Base-by-base conservation (phyloP, 2,113 vertebrate genomes). In the Maccullochella peelii region DNA sequence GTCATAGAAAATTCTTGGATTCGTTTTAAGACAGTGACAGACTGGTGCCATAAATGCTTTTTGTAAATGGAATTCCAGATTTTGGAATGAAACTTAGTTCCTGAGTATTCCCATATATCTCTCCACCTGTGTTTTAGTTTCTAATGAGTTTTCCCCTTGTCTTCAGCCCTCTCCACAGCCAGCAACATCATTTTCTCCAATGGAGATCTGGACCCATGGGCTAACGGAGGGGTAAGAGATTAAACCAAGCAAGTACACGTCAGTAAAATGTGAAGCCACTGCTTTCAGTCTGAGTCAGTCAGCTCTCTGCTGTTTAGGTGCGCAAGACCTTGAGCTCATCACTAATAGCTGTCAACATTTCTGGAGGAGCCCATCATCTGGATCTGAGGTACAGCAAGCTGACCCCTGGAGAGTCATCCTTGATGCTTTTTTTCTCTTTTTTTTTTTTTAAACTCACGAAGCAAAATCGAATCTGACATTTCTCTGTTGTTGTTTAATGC, bases 151-250 rank as follows among this genome's bases (percentile, higher is more conserved):
- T 5, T 79, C 10, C 38, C 21, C 10, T 38, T 84, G 49, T 86
- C 18, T 94, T 67, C 90, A 99, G 98, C 95, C 49, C 94, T 99
- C 78, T 92, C 86, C 59, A 94, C 95, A 0, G 94, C 97, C 81
- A 98, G 96, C 94, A 98, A 98, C 93, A 97, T 99, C 0, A 97
- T 99, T 72, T 99, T 99, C 93, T 99, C 98, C 67, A 99, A 99
- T 0, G 98, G 98, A 38, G 96, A 98, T 83, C 92, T 99, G 93
- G 98, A 99, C 90, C 98, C 98, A 0, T 99, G 98, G 98, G 97
- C 98, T 6, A 95, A 97, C 2, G 97, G 98, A 6, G 97, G 98
- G 93, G 98, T 99, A 94, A 96, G 96, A 27, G 7, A 50, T 36
- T 8, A 8, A 27, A 63, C 4, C 21, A 18, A 10, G 8, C 8